Conservation (phyloP, 2,113 vertebrate species). For the Oncorhynchus masou region DNA sequence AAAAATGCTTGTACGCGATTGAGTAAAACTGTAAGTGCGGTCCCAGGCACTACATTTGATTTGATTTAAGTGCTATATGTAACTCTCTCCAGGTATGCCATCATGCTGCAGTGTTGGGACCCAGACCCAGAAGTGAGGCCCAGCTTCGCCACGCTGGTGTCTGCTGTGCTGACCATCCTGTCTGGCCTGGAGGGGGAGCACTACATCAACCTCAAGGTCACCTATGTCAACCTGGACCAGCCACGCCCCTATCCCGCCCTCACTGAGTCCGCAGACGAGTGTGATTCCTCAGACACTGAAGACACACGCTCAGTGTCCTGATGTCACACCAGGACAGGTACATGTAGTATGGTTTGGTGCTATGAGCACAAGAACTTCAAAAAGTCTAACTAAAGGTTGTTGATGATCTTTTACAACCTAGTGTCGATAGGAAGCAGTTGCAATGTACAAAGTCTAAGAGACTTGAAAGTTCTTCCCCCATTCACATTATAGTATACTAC, state of each 20-base stretch:
- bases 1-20: too few relatives aligned
- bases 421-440: too few relatives aligned
- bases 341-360: slow-evolving; percentile 5
- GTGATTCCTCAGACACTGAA: slow-evolving; percentile 54
- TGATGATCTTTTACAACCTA: not conserved
- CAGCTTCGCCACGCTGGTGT: slow-evolving; percentile 76
- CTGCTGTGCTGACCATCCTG: slow-evolving; percentile 76
- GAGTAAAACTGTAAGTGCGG: too few relatives aligned
- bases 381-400: not conserved
- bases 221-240: slow-evolving; percentile 85
- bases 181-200: slow-evolving; percentile 80
- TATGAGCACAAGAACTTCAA: slow-evolving; percentile 4
- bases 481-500: slow-evolving; percentile 2
- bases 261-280: slow-evolving; percentile 62
- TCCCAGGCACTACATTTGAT: too few relatives aligned
- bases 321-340: slow-evolving; percentile 13
- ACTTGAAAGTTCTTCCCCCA: too few relatives aligned
- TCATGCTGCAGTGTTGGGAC: slow-evolving; percentile 91
- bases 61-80: not conserved
- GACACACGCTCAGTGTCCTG: slow-evolving; percentile 55
- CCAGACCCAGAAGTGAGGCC: slow-evolving; percentile 79
- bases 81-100: slow-evolving; percentile 73
- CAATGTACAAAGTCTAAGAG: too few relatives aligned
- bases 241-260: slow-evolving; percentile 66
- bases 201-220: slow-evolving; percentile 86